Evolutionary conservation across 1,140 invertebrate genomes (phyloP).

Genomic region (Lepidostoma basale): DNA sequence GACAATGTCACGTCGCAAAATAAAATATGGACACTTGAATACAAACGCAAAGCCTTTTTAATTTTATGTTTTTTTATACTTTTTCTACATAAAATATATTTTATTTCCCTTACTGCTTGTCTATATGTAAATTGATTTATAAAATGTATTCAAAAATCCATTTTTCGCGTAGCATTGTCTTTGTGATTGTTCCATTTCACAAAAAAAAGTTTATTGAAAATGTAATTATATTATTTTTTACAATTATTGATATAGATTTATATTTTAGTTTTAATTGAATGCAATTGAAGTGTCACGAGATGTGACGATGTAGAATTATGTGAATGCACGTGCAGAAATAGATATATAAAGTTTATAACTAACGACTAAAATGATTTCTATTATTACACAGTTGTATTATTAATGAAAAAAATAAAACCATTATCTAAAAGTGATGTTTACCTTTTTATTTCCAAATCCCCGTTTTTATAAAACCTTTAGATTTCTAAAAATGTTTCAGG

Average conservation of each 20-base stretch:
- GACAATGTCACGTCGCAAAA: too few species aligned
- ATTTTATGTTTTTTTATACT: too few species aligned
- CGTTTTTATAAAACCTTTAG: too few species aligned
- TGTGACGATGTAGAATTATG: conserved; percentile 13
- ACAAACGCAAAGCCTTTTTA: too few species aligned
- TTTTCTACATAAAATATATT: too few species aligned
- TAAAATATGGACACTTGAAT: too few species aligned
- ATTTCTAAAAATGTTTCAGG: too few species aligned
- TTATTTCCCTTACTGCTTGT: too few species aligned
- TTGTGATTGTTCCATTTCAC: too few species aligned
- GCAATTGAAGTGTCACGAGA: conserved; percentile 17
- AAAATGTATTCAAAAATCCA: conserved; percentile 19
- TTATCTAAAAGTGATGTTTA: conserved; percentile 30
- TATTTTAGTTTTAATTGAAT: conserved; percentile 20
- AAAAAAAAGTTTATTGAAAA: too few species aligned
- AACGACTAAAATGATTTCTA: conserved; percentile 30
- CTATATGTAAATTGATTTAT: neutral
- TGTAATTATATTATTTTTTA: conserved; percentile 24
- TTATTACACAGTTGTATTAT: conserved; percentile 45
- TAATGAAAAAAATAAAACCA: conserved; percentile 44
- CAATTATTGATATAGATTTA: conserved; percentile 17
- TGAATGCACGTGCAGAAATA: conserved; percentile 27
- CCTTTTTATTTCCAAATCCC: neutral
- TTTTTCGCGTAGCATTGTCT: too few species aligned
- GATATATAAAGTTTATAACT: conserved; percentile 33